phyloP scores from a whole-genome alignment of 1,140 invertebrate genomes.

The Aphaenogaster rudis region DNA sequence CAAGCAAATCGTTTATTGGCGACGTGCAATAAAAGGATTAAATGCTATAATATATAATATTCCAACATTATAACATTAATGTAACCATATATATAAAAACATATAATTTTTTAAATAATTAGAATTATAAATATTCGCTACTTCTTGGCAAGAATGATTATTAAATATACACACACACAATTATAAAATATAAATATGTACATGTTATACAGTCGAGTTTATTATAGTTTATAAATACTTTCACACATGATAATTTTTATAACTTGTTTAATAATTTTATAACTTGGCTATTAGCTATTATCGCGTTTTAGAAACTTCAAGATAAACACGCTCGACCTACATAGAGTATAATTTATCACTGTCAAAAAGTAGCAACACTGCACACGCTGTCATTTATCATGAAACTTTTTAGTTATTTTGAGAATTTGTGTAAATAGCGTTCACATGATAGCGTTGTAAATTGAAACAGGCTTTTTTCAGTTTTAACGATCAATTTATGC shows the following conservation, averaged over 20 bases:
- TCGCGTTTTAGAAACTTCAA: conserved; percentile 53
- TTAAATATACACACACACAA: not conserved
- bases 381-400: conserved; percentile 50
- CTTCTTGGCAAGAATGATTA: not conserved
- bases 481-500: conserved; percentile 24
- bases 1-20: not conserved
- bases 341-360: conserved; percentile 54
- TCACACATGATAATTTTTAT: conserved; percentile 23
- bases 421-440: conserved; percentile 15
- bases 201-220: not conserved
- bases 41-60: not conserved
- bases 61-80: not conserved
- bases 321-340: conserved; percentile 48
- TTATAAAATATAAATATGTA: conserved; percentile 13
- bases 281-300: conserved; percentile 20
- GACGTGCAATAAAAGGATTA: not conserved
- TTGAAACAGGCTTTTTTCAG: conserved; percentile 17
- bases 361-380: conserved; percentile 43
- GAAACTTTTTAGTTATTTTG: conserved; percentile 46
- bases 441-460: conserved; percentile 38
- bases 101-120: not conserved
- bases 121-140: not conserved
- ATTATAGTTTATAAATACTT: conserved; percentile 23
- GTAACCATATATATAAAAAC: not conserved
- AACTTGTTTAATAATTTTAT: conserved; percentile 24